These are phyloP conservation scores for Vireo griseus DNA, from an alignment of 2,797 vertebrate genomes.

Conservation along the genomic window DNA sequence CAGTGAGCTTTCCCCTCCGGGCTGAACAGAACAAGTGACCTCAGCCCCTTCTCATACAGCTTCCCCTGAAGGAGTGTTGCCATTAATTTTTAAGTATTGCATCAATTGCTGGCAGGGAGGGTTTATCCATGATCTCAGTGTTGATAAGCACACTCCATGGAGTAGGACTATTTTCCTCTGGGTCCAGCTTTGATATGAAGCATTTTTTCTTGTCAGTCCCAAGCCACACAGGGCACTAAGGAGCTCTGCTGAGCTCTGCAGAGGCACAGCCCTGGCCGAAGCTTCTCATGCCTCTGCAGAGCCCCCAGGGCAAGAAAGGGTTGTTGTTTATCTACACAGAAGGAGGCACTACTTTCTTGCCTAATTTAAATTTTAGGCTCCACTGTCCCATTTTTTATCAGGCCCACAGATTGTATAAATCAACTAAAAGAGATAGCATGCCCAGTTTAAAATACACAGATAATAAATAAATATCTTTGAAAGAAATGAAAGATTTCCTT, in stretches of 20 bases:
- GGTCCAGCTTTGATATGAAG: not conserved
- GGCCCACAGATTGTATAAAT: not conserved
- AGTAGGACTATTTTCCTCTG: not conserved
- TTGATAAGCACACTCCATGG: not conserved
- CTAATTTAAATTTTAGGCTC: not conserved
- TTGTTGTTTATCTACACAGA: rapidly evolving
- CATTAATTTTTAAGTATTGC: not conserved
- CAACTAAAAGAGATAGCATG: not conserved
- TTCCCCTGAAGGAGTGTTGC: not conserved
- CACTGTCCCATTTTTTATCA: not conserved
- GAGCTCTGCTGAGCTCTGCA: not conserved
- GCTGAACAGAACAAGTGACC: not conserved
- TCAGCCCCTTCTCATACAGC: too few species aligned
- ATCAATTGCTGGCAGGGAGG: not conserved
- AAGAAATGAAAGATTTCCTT: not conserved
- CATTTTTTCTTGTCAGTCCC: not conserved
- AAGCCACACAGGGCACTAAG: rapidly evolving
- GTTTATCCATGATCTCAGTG: not conserved
- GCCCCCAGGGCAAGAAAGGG: not conserved
- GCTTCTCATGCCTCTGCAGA: not conserved
- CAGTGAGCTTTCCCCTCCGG: not conserved
- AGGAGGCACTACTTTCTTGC: not conserved
- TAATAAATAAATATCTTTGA: not conserved
- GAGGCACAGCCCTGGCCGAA: not conserved
- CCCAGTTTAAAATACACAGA: not conserved